Base-by-base conservation (phyloP, 2,797 vertebrate genomes). In the Liasis olivaceus region DNA sequence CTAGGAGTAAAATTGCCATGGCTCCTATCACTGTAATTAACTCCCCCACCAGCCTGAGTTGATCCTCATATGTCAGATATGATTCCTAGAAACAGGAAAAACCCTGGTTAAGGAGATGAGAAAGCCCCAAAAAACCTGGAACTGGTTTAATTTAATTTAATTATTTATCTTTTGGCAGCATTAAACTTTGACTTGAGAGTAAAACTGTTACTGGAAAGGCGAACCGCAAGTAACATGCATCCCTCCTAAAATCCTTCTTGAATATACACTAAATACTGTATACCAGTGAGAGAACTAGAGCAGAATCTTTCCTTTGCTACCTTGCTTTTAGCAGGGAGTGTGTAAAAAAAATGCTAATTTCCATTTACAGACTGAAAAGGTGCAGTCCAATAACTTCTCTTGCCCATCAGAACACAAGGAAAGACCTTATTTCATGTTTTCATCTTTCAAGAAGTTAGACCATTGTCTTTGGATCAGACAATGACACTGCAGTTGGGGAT, bases 11-110 rank as follows among this genome's bases (percentile, higher is more conserved):
- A 95, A 99, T 99, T 89, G 98, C 95, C 81, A 99, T 88, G 84
- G 99, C 99, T 95, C 99, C 99, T 59, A 98, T 94, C 84, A 99
- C 86, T 2, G 98, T 99, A 97, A 99, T 98, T 93, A 99, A 96
- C 96, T 99, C 99, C 28, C 99, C 99, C 0, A 97, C 98, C 90
- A 99, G 96, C 69, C 99, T 98, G 93, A 99, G 94, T 36, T 97
- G 98, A 97, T 99, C 99, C 24, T 97, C 95, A 69, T 98, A 95
- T 0, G 98, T 97, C 90, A 98, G 91, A 62, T 99, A 99, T n/a
- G 98, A 99, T 94, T 99, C 99, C 99, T 99, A 91, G 0, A 72
- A 86, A 47, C 3, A 28, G 26, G 9, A 89, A 92, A 56, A 0
- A 1, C 11, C 9, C 20, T 59, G 1, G 36, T 59, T 91, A 66